Conservation (phyloP, 2,797 vertebrate genomes). For the Passerculus sandwichensis region DNA sequence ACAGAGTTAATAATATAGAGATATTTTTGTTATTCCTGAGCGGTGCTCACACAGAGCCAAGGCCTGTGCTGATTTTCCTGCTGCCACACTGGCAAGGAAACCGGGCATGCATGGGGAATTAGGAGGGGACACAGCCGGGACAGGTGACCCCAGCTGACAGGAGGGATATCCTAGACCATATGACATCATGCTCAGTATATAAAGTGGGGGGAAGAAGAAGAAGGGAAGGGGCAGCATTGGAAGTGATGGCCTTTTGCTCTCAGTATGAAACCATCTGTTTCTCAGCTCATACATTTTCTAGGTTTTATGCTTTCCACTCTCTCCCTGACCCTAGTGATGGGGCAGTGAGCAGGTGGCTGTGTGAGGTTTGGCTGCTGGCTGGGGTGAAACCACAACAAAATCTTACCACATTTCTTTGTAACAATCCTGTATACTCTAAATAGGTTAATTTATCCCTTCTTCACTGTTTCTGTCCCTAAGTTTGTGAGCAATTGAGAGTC, state of each 20-base stretch:
- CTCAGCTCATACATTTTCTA: neutral
- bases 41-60: neutral
- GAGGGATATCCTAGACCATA: neutral
- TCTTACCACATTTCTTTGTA: neutral
- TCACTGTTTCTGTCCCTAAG: neutral
- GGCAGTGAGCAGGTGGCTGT: neutral
- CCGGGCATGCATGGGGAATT: no score
- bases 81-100: fast-evolving
- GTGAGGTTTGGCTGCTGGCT: neutral
- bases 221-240: neutral
- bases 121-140: neutral
- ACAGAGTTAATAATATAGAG: neutral
- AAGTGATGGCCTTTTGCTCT: neutral
- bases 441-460: neutral
- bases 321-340: neutral
- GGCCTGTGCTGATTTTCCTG: neutral
- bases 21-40: neutral
- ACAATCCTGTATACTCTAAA: neutral
- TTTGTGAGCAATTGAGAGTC: neutral
- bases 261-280: neutral
- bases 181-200: neutral
- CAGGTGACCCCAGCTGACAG: neutral
- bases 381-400: fast-evolving
- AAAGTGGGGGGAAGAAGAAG: neutral
- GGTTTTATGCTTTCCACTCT: neutral